phyloP scores from a whole-genome alignment of 2,797 vertebrate genomes.

The Buceros bicornis region DNA sequence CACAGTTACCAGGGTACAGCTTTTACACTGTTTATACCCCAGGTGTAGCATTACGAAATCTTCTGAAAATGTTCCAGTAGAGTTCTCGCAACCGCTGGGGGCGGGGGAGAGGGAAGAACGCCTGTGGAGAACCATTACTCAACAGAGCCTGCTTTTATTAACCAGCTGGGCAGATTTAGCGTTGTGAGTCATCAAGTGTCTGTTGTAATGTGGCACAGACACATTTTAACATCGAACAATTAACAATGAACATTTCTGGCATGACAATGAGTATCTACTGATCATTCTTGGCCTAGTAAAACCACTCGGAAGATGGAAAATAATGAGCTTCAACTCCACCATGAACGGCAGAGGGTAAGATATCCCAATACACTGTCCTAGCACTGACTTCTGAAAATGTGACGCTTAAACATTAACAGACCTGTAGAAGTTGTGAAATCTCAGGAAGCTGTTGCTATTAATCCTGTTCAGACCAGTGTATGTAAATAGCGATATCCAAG shows the following conservation, averaged over 20 bases:
- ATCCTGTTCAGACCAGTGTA: background rate
- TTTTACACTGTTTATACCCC: background rate
- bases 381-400: background rate
- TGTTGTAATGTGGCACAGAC: background rate
- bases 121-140: background rate
- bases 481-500: fast-evolving
- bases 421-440: fast-evolving
- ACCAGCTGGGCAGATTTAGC: background rate
- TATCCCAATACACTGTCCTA: background rate
- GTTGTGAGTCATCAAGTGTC: background rate
- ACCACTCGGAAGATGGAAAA: background rate
- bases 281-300: background rate
- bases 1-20: background rate
- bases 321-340: background rate
- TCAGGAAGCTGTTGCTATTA: background rate
- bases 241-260: background rate
- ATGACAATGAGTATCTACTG: fast-evolving
- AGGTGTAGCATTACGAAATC: background rate
- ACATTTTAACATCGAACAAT: no score
- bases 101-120: background rate
- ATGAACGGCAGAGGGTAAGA: background rate
- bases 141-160: background rate
- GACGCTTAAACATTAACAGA: background rate
- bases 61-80: background rate
- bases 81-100: background rate